Base-by-base conservation (phyloP, 2,888 invertebrate genomes). In the Cosmopolites sordidus region DNA sequence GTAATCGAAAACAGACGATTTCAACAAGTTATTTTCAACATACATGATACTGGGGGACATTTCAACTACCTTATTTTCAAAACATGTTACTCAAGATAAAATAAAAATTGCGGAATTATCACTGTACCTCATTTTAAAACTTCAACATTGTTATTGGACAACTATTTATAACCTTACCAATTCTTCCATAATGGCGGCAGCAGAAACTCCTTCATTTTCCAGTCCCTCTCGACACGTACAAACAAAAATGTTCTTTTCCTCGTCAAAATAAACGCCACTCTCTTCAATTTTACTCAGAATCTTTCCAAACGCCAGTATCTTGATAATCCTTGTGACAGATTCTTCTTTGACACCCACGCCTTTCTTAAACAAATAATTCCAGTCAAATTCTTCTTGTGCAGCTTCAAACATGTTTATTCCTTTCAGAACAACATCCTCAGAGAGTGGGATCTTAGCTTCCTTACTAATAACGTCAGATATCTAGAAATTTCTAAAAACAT, bases 251-350 rank as follows among this genome's bases (percentile, higher is more conserved):
- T 73, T 71, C 18, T 68, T 69, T 4, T 66, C 63, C 47, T 78
- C 76, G 66, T 88, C 82, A 66, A 79, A 88, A 45, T 73, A 76
- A 40, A 90, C 81, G 17, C 83, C 81, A n/a, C 84, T 82, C 56
- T 85, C 83, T 43, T 82, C 76, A 46, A 86, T 78, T 2, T 79
- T 77, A 44, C 83, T 79, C 58, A 89, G 69, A 62, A 75, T 81
- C 66, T 83, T 80, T 1, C 92, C 92, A 75, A 93, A 92, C 60
- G 86, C 83, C 27, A 90, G 79, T 66, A 93, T 80, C 71, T 88
- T 88, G 50, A 87, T 78, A 38, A 86, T 82, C 62, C 93, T 80
- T 59, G 92, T 75, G 16, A 90, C 75, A 48, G 85, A 83, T 71
- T 89, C 88, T 68, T 91, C 89, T 66, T 78, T 79, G 1, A 75